Evolutionary conservation across 2,797 vertebrate species (phyloP), one percentile per base, ranked within the genome.

Genomic region (Tiaroga cobitis): DNA sequence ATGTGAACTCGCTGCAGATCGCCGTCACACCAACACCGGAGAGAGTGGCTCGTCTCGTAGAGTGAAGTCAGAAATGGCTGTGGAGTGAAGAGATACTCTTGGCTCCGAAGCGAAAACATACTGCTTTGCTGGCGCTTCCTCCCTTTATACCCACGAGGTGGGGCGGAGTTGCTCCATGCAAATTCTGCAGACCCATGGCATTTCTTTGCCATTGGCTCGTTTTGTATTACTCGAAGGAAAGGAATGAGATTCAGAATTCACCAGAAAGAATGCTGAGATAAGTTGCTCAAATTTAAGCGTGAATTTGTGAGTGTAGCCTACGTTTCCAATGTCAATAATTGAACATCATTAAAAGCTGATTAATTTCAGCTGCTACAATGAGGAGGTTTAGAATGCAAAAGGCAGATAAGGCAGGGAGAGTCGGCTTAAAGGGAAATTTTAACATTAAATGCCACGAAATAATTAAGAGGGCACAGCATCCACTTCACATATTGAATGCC

Each of bases 281-380:
- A 70, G 67, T 73, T 85, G 39, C 39, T 8, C 26, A 78, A 78
- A 78, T 26, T 29, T 69, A 21, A 54, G 41, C 29, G 32, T 61
- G 24, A 61, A 46, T 70, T 90, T 89, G 78, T 88, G 88, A 87
- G 85, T 90, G 89, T 91, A n/a, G n/a, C n/a, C n/a, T n/a, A 81
- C 46, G 34, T 87, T 87, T 77, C 81, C 39, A 65, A 84, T 90
- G 92, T 93, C 92, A 91, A 82, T 89, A 88, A 67, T 70, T 85
- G 85, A 89, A 89, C 68, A 84, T 83, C 81, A 91, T 93, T 90
- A 91, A 69, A 88, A 87, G 84, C 91, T 89, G 93, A 92, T 92
- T 90, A 91, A 91, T 90, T 79, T 74, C 75, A 77, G 88, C 82
- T 87, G 81, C 82, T 39, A 90, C 79, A 59, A 85, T 81, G 85